Base-by-base conservation (phyloP, 2,888 invertebrate genomes). In the Pasiphila rectangulata region DNA sequence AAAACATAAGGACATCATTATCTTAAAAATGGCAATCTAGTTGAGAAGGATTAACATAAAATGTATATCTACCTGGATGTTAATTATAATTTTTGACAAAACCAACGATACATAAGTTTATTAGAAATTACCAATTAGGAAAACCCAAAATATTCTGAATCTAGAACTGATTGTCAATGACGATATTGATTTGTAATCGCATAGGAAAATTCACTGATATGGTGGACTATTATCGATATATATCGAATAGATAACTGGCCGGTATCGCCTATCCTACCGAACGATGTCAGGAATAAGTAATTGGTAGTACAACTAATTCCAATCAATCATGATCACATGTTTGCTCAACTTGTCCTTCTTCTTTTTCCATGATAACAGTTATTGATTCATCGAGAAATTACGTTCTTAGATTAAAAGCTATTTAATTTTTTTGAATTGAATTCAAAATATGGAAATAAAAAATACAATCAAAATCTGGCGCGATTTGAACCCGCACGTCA, bases 311-410 rank as follows among this genome's bases (percentile, higher is more conserved):
- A 75, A 72, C 65, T 70, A 72, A 68, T 62, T 56, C 55, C 62
- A 69, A 79, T 74, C 75, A 79, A 82, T 84, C 83, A 84, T 82
- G 72, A 64, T 67, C 70, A 62, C 59, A 63, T 57, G 76, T 69
- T 82, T 79, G 75, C 79, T 77, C 74, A 76, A 78, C 64, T n/a
- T n/a, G 60, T 5, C 21, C 23, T 21, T 9, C 19, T 19, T 19
- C 10, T 16, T 24, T 38, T 30, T 40, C 15, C 23, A 15, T 10
- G 30, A 32, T 32, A 19, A 32, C 16, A 2, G 7, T 32, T 10
- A 32, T 17, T 10, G 9, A 32, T 6, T 12, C n/a, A 30, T 7
- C 4, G n/a, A 16, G 4, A 5, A 2, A n/a, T n/a, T 4, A 21
- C 13, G 7, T 27, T 27, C n/a, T 7, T 13, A 7, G 27, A 13